Percentiles rank a stretch among this genome's conserved stretches.
These are phyloP conservation scores for Hydropotes inermis DNA, from an alignment of 2,113 vertebrate genomes.

Conservation along the genomic window DNA sequence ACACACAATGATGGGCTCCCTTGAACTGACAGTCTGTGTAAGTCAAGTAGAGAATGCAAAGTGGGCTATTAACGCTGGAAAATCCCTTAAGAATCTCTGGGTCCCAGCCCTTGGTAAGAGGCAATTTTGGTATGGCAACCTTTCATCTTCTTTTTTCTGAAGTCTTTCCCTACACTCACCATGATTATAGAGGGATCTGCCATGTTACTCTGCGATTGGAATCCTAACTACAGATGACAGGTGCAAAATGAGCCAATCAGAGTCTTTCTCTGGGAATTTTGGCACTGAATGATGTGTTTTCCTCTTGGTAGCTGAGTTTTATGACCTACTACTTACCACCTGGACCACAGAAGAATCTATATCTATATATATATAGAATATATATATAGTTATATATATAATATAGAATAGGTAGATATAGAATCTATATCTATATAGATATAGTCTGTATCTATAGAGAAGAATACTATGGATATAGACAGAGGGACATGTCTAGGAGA, in stretches of 20 bases:
- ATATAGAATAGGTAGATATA: no score
- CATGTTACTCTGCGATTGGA: background rate
- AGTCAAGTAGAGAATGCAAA: background rate
- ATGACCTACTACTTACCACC: background rate
- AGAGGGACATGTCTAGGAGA: background rate
- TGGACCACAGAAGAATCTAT: background rate
- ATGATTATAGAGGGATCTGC: background rate
- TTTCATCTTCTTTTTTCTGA: background rate
- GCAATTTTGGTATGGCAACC: background rate
- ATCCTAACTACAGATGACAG: background rate
- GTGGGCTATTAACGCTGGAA: background rate
- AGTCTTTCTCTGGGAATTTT: constrained; percentile 10
- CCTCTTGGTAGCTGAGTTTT: background rate
- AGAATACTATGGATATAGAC: background rate
- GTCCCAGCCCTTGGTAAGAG: background rate
- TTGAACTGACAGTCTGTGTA: background rate
- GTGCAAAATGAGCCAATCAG: background rate
- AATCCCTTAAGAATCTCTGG: background rate
- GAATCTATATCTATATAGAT: no score
- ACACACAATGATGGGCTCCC: background rate
- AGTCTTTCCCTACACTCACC: background rate
- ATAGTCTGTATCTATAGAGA: background rate
- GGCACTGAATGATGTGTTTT: background rate
- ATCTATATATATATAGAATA: no score
- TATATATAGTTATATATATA: no score